Percentiles rank a stretch among this genome's conserved stretches.
These are phyloP conservation scores for Hartigia nigra DNA, from an alignment of 2,888 invertebrate species.

Conservation along the genomic window DNA sequence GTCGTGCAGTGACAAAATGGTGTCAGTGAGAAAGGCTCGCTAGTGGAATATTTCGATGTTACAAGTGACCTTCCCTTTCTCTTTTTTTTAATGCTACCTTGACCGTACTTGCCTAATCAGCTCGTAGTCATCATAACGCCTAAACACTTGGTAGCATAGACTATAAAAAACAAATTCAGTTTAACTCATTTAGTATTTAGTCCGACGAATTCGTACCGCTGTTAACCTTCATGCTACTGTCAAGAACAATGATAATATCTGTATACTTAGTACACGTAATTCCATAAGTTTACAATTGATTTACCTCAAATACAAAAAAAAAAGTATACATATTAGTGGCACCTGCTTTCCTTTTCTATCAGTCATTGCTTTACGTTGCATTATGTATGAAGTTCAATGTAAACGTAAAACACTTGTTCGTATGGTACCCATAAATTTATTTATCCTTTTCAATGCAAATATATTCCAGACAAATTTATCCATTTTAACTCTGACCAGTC, in stretches of 20 bases:
- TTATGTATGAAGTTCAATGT: neutral
- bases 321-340: neutral
- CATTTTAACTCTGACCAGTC: neutral
- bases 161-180: neutral
- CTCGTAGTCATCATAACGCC: neutral
- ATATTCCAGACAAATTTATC: neutral
- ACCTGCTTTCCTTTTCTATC: neutral
- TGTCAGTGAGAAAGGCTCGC: neutral
- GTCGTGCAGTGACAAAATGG: neutral
- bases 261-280: neutral
- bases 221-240: neutral
- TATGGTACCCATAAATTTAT: neutral
- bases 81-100: neutral
- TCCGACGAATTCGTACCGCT: neutral
- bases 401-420: neutral
- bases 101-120: neutral
- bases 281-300: neutral
- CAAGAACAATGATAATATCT: neutral
- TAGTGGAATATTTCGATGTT: neutral
- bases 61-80: neutral
- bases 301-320: neutral
- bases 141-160: neutral
- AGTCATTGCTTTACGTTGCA: neutral
- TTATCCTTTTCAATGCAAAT: neutral
- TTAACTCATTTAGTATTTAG: neutral